Percentiles rank a stretch among this genome's conserved stretches.
phyloP scores from a whole-genome alignment of 2,888 invertebrate genomes.

The Melolontha melolontha region DNA sequence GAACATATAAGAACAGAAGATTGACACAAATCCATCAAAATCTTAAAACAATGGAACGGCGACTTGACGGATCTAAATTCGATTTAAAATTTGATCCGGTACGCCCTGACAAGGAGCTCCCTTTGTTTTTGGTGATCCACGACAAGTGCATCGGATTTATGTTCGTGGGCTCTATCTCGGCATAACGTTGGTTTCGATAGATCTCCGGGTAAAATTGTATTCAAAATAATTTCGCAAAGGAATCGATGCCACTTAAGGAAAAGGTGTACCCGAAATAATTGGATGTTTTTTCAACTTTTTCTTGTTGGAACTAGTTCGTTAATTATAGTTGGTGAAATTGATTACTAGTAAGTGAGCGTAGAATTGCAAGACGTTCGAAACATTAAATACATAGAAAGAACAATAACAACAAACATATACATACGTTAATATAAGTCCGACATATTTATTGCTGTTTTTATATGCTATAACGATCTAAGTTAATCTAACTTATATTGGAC shows the following conservation, averaged over 20 bases:
- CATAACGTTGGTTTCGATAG: background rate
- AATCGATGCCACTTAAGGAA: background rate
- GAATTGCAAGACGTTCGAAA: too few relatives aligned
- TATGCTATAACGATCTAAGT: too few relatives aligned
- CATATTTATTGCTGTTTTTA: too few relatives aligned
- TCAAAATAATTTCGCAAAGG: constrained; percentile 13
- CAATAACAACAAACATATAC: too few relatives aligned
- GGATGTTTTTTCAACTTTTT: constrained; percentile 2
- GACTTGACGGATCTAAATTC: constrained; percentile 62
- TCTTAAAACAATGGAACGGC: constrained; percentile 61
- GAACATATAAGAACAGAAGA: constrained; percentile 22
- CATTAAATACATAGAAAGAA: too few relatives aligned
- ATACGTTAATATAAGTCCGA: too few relatives aligned
- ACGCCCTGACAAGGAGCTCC: constrained; percentile 61
- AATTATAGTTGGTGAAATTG: background rate
- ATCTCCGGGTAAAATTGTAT: background rate
- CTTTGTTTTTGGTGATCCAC: constrained; percentile 62
- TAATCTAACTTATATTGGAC: too few relatives aligned
- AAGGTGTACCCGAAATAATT: constrained; percentile 5
- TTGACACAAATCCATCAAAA: constrained; percentile 62
- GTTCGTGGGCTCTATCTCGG: background rate
- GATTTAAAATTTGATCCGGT: constrained; percentile 60
- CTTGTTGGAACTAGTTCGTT: background rate
- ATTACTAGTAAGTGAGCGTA: too few relatives aligned
- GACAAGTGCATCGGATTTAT: constrained; percentile 60